Base-by-base conservation (phyloP, 2,888 invertebrate species). In the Trilocha varians region DNA sequence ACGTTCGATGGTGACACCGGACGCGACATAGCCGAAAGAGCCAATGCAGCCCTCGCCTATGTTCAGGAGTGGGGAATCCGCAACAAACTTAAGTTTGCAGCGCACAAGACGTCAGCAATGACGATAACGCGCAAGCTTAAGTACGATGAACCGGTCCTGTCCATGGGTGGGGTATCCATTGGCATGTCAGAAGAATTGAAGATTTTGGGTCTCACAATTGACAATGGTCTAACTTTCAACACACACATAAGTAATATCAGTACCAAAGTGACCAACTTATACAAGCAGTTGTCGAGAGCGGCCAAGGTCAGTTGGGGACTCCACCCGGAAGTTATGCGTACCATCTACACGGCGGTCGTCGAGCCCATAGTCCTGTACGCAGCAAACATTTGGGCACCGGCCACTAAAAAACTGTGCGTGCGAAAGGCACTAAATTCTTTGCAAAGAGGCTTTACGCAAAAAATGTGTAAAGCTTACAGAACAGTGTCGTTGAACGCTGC, bases 51-150 rank as follows among this genome's bases (percentile, higher is more conserved):
- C 2, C 50, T 54, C 13, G 35, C 13, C 15, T 35, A 11, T 13
- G 35, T 15, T 43, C 44, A 42, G 41, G 46, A 45, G 46, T 48
- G 48, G 48, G 48, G 48, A 48, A 47, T 48, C 48, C 50, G 47
- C 47, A 50, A 48, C 50, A 47, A 47, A n/a, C n/a, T n/a, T n/a
- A n/a, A n/a, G n/a, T n/a, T n/a, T n/a, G n/a, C n/a, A n/a, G n/a
- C n/a, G n/a, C 47, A 48, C 50, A 45, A 47, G 48, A 48, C 50
- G 47, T 48, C 48, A 48, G 48, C 47, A 47, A 50, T 46, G 48
- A 45, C 44, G 47, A 48, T 48, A 47, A 47, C 48, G 47, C 50
- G 47, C 47, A 50, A 48, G 48, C 48, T 48, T 48, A 45, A 46
- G 44, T 46, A 46, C 43, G 47, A 44, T 42, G 45, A 45, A 43